phyloP scores from a whole-genome alignment of 2,113 vertebrate species.

The Spermophilus dauricus region DNA sequence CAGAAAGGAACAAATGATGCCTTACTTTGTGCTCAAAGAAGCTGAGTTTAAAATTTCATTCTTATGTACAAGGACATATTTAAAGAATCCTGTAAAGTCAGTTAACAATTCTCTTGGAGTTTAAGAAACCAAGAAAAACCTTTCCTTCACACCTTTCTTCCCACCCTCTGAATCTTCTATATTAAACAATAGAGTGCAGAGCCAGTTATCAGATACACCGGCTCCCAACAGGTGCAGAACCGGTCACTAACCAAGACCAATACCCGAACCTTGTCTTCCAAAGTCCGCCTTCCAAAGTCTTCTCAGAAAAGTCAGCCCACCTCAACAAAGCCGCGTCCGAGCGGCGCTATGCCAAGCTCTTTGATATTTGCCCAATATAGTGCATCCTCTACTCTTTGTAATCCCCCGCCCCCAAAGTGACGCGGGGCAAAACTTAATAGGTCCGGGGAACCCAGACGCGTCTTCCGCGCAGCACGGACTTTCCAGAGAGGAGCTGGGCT shows the following conservation, averaged over 20 bases:
- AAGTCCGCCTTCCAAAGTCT: neutral
- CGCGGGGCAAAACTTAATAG: conserved; percentile 54
- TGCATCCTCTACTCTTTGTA: neutral
- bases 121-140: conserved; percentile 28
- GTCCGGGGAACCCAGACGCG: neutral
- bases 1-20: conserved; percentile 66
- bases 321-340: neutral
- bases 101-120: conserved; percentile 63
- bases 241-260: neutral
- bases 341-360: neutral
- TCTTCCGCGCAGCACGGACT: neutral
- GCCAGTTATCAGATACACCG: neutral
- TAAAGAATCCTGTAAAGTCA: conserved; percentile 52
- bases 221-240: conserved; percentile 52
- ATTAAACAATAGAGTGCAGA: neutral
- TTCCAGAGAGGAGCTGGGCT: neutral
- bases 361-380: no score
- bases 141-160: neutral
- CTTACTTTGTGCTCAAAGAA: conserved; percentile 66
- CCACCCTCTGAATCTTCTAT: neutral
- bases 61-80: conserved; percentile 55
- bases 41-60: neutral
- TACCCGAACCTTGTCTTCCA: neutral
- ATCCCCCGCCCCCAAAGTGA: neutral
- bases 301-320: neutral